Conservation (phyloP, 2,113 vertebrate genomes). For the Callipepla californica region DNA sequence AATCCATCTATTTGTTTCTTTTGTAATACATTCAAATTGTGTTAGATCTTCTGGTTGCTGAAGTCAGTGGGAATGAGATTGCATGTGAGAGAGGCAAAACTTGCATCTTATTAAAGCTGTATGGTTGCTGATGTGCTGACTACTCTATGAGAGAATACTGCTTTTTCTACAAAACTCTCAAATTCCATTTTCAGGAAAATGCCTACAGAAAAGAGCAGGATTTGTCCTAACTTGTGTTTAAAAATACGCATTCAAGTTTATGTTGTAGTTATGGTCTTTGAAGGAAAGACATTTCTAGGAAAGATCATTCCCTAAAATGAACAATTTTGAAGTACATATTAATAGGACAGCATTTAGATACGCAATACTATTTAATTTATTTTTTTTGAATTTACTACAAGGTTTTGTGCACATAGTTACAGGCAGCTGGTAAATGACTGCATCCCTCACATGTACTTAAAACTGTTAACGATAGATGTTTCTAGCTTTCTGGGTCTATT, state of each 20-base stretch:
- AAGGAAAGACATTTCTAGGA: not conserved
- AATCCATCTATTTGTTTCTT: not conserved
- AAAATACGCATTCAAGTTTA: not conserved
- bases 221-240: not conserved
- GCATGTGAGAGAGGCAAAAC: not conserved
- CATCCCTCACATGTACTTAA: rapidly evolving
- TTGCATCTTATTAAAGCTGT: not conserved
- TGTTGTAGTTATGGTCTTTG: not conserved
- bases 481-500: slow-evolving; percentile 6
- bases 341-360: not conserved
- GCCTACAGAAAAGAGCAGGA: not conserved
- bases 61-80: not conserved
- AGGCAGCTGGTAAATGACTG: not conserved
- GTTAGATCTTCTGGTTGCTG: not conserved
- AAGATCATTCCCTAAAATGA: not conserved
- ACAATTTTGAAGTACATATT: not conserved
- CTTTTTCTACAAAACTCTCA: not conserved
- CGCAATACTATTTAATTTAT: not conserved
- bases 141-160: not conserved
- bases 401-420: not conserved
- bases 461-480: not conserved
- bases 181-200: not conserved
- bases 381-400: not conserved
- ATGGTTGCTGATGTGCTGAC: not conserved
- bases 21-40: not conserved